phyloP scores from a whole-genome alignment of 2,797 vertebrate species.

The Melanotaenia maccullochi region DNA sequence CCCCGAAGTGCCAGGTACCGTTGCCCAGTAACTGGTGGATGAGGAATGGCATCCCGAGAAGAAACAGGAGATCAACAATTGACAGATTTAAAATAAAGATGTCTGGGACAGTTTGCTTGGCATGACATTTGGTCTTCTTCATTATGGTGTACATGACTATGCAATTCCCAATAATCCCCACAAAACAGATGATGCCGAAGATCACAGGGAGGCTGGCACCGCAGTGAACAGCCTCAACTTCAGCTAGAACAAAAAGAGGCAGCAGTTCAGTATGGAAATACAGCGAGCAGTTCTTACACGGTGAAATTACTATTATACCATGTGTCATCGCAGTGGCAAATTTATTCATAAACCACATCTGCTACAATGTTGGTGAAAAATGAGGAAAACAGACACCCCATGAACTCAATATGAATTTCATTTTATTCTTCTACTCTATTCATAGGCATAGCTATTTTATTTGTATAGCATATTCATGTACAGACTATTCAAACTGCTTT shows the following conservation, averaged over 20 bases:
- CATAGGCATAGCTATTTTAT: no score
- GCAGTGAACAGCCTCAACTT: conserved; percentile 66
- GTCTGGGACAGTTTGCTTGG: conserved; percentile 86
- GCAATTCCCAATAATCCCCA: conserved; percentile 86
- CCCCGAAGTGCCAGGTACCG: conserved; percentile 88
- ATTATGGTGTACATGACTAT: conserved; percentile 88
- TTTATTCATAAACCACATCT: no score
- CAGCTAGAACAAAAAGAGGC: conserved; percentile 47
- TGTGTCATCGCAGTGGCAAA: no score
- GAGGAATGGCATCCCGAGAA: conserved; percentile 90
- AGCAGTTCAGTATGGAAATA: conserved; percentile 9
- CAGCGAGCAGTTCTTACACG: neutral
- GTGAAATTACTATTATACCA: no score
- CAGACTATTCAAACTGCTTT: no score
- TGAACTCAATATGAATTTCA: no score
- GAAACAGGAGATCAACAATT: conserved; percentile 87
- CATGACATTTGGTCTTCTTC: conserved; percentile 85
- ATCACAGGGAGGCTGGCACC: conserved; percentile 84
- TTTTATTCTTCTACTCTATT: no score
- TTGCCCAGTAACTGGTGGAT: conserved; percentile 91
- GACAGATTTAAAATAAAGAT: conserved; percentile 90
- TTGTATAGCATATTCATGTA: no score
- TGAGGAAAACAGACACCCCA: no score
- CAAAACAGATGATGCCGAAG: conserved; percentile 87
- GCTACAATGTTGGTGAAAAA: no score